Percentiles rank a stretch among this genome's conserved stretches.
phyloP scores from a whole-genome alignment of 1,140 invertebrate species.

The Anastatus disparis region DNA sequence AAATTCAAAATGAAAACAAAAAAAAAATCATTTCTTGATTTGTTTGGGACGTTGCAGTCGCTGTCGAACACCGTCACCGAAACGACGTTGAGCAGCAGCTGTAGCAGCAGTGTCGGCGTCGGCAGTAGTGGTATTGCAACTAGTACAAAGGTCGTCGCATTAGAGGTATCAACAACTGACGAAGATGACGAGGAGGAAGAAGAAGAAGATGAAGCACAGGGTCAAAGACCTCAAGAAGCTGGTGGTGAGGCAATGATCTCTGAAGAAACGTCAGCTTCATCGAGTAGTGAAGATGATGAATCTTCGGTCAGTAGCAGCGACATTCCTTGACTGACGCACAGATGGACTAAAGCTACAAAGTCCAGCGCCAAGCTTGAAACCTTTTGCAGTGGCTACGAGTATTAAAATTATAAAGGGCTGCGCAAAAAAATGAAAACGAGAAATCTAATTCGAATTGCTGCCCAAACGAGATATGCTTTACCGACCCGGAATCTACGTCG shows the following conservation, averaged over 20 bases:
- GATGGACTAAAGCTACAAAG: constrained; percentile 12
- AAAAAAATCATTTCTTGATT: constrained; percentile 30
- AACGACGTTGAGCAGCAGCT: constrained; percentile 1
- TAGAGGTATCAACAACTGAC: constrained; percentile 34
- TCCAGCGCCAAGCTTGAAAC: constrained; percentile 9
- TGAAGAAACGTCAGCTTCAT: constrained; percentile 64
- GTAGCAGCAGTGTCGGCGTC: neutral
- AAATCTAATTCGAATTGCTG: constrained; percentile 2
- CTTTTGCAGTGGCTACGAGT: constrained; percentile 14
- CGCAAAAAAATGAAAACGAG: too few species aligned
- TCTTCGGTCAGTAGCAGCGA: constrained; percentile 61
- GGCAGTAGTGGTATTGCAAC: neutral
- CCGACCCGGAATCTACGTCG: neutral
- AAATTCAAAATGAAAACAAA: constrained; percentile 20
- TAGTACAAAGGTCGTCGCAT: neutral
- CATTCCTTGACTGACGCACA: constrained; percentile 52
- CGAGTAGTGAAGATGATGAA: constrained; percentile 64
- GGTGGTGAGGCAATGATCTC: constrained; percentile 68
- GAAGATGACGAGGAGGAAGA: constrained; percentile 31
- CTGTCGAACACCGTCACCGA: constrained; percentile 24
- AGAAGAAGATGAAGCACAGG: constrained; percentile 45
- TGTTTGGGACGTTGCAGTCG: constrained; percentile 40
- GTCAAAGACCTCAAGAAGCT: constrained; percentile 59
- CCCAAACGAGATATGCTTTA: neutral
- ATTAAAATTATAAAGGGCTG: neutral